phyloP scores from a whole-genome alignment of 2,113 vertebrate species.

The Charadrius vociferus region DNA sequence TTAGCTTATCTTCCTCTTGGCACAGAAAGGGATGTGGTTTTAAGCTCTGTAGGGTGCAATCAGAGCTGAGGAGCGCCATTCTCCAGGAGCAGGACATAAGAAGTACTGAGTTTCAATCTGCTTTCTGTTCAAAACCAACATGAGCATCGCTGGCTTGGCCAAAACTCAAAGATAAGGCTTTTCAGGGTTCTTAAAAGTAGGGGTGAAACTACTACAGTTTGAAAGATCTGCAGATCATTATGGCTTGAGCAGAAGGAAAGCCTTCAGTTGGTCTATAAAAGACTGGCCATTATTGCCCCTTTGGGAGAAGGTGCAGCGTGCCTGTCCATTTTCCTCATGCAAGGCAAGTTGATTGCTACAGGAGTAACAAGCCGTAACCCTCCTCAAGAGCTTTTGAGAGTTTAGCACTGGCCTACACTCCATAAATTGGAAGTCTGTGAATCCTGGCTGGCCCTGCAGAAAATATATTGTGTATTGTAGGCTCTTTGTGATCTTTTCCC shows the following conservation, averaged over 20 bases:
- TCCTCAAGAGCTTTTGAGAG: not conserved
- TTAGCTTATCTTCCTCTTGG: conserved; percentile 43
- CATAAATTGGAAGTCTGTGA: conserved; percentile 4
- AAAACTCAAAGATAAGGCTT: not conserved
- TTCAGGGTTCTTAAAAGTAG: not conserved
- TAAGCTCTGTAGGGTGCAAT: conserved; percentile 31
- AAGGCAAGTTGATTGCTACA: not conserved
- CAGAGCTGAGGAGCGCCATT: not conserved
- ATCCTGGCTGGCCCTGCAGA: not conserved
- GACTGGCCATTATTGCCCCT: not conserved
- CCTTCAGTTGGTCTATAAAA: not conserved
- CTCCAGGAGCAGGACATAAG: not conserved
- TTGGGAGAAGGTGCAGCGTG: not conserved
- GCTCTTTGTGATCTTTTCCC: not conserved
- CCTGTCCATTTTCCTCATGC: not conserved
- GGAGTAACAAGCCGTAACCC: not conserved
- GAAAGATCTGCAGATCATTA: not conserved
- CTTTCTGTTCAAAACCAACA: conserved; percentile 11
- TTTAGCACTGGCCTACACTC: not conserved
- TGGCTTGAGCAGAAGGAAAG: not conserved
- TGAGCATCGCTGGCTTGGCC: not conserved
- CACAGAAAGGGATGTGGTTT: conserved; percentile 15
- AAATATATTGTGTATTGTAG: not conserved
- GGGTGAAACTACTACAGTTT: not conserved
- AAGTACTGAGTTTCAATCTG: conserved; percentile 11